A percentile compares a stretch with the other conserved stretches of the same genome.
Conservation (phyloP, 2,888 invertebrate species). For the Pristionchus exspectatus region DNA sequence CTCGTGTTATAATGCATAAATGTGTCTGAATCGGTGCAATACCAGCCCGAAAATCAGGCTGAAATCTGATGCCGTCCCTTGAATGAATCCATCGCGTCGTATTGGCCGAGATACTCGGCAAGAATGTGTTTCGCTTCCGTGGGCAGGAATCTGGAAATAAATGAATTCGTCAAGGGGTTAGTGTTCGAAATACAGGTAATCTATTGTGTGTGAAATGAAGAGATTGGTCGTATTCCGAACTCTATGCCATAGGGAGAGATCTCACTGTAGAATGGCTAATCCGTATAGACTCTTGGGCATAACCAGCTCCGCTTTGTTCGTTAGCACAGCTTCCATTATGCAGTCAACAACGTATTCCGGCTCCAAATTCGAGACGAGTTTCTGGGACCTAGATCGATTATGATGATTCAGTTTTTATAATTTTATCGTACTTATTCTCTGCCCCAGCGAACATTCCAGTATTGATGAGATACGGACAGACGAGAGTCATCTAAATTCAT, state of each 20-base stretch:
- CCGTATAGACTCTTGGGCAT: slow-evolving; percentile 70
- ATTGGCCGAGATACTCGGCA: slow-evolving; percentile 67
- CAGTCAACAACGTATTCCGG: slow-evolving; percentile 91
- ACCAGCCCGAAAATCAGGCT: neutral
- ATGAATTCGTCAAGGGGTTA: neutral
- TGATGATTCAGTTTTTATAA: neutral
- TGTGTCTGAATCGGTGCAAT: too few relatives aligned
- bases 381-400: slow-evolving; percentile 64
- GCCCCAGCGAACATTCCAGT: slow-evolving; percentile 98
- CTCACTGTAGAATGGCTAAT: slow-evolving; percentile 53
- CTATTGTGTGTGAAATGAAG: neutral
- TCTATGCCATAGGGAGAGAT: too few relatives aligned
- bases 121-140: slow-evolving; percentile 65
- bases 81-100: slow-evolving; percentile 72
- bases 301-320: slow-evolving; percentile 82
- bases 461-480: slow-evolving; percentile 96
- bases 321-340: slow-evolving; percentile 87
- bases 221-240: too few relatives aligned
- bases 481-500: slow-evolving; percentile 86
- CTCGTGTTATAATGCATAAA: too few relatives aligned
- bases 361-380: slow-evolving; percentile 82
- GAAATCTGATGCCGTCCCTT: slow-evolving; percentile 61
- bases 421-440: slow-evolving; percentile 83
- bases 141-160: slow-evolving; percentile 68
- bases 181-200: too few relatives aligned